Base-by-base conservation (phyloP, 2,888 invertebrate species). In the Macrophya annulata region DNA sequence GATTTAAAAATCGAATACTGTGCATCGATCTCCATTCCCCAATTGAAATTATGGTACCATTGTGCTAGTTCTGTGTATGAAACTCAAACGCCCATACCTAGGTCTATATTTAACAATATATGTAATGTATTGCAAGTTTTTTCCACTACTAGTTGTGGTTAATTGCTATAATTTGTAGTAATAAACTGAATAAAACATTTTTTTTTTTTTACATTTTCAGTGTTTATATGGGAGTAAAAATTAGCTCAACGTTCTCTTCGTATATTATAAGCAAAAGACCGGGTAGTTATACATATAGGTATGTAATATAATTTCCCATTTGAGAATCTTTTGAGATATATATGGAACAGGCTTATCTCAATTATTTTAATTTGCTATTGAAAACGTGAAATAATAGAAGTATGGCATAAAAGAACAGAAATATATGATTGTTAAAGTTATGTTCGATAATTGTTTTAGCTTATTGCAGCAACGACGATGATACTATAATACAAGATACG, bases 91-190 rank as follows among this genome's bases (percentile, higher is more conserved):
- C 31, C 37, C 37, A 17, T 68, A 17, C 68, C 25, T 31, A 68
- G 68, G 37, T 68, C 68, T 68, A 17, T 25, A 68, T 37, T 68
- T 37, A 68, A 68, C 68, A 37, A 37, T 68, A 37, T 31, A 68
- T 68, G 37, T 68, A 40, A 74, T 74, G 72, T n/a, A 74, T 74
- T 45, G 43, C 72, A 74, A 45, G 72, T 74, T 74, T 45, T 25
- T 31, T 68, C 37, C 68, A 37, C 37, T 40, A 45, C 72, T 12
- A 45, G 72, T 9, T 45, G 45, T 21, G 72, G 43, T 74, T 45
- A 74, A 74, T 74, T 74, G 72, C 72, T 45, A 25, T 74, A 74
- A 74, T 74, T 74, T 74, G 72, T 74, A 45, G 72, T 74, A 74
- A 74, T 74, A 74, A 74, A 45, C 72, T 74, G 72, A 74, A 74